Evolutionary conservation across 1,140 invertebrate species (phyloP), one percentile per base, ranked within the genome.

Genomic region (Drosophila subpulchrella): DNA sequence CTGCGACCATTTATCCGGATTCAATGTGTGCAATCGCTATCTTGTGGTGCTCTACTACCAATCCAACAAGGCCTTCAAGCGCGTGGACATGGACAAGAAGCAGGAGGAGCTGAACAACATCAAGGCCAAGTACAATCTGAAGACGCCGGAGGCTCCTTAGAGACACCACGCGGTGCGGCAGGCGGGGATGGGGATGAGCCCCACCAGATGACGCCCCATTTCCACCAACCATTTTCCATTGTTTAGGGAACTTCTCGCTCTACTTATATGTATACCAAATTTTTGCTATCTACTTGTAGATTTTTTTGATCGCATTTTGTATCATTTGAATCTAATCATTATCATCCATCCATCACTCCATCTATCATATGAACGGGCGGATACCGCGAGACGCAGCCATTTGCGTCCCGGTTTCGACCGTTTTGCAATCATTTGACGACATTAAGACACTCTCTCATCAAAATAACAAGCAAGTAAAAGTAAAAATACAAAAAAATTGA

Each of bases 1-100:
- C 10, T 99, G 99, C 93, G 99, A 99, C 93, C 98, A 99, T 93
- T 94, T 99, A 42, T 99, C 97, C 66, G 99, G 99, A 30, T 99
- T 99, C 92, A 99, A 99, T 93, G 99, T 99, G 15, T 99, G 98
- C 92, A 99, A 99, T 92, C 94, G 99, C 82, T 99, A 99, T 93
- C 94, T 99, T 38, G 98, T 99, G 15, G 98, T 99, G 0, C 93
- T 99, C 0, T 99, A 99, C 92, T 99, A 99, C 93, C 95, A 97
- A 93, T 96, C 96, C 41, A 98, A 96, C 82, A 98, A 98, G 93
- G 98, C 98, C 42, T 99, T 99, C 92, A 99, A 99, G 93, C 96
- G 98, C 78, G 95, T 99, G 71, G 98, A 99, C 93, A 95, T 98
- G 61, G 98, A 99, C 66, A 99, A 99, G 92, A 99, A 99, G 93